phyloP scores from a whole-genome alignment of 2,888 invertebrate genomes.

The Agonopterix arenella region DNA sequence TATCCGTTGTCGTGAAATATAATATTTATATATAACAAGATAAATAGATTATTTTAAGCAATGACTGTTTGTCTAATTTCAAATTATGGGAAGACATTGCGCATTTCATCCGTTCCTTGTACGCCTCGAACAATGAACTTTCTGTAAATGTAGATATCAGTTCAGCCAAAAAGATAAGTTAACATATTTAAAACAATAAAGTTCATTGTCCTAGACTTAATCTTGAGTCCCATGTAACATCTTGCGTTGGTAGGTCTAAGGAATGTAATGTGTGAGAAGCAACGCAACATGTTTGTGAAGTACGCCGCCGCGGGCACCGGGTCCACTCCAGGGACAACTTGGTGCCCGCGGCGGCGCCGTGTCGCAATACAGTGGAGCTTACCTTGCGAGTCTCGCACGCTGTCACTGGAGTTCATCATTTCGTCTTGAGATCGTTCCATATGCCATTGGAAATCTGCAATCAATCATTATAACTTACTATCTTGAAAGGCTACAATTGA shows the following conservation, averaged over 20 bases:
- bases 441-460: constrained; percentile 92
- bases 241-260: constrained; percentile 31
- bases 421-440: constrained; percentile 91
- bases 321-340: constrained; percentile 1
- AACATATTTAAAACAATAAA: constrained; percentile 20
- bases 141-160: constrained; percentile 13
- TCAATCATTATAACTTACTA: constrained; percentile 7
- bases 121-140: constrained; percentile 60
- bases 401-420: constrained; percentile 90
- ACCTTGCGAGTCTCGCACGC: constrained; percentile 95
- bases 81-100: constrained; percentile 78
- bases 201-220: constrained; percentile 58
- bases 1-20: constrained; percentile 67
- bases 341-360: constrained; percentile 19
- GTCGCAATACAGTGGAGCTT: constrained; percentile 62
- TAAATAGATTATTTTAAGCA: constrained; percentile 71
- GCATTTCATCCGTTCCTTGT: constrained; percentile 77
- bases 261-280: constrained; percentile 14
- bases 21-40: constrained; percentile 63
- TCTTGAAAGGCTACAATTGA: no score
- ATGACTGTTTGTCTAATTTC: constrained; percentile 65
- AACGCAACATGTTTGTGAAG: constrained; percentile 50
- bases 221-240: constrained; percentile 57
- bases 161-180: constrained; percentile 2
- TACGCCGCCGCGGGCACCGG: constrained; percentile 22